Base-by-base conservation (phyloP, 2,113 vertebrate genomes). In the Dicentrarchus labrax region DNA sequence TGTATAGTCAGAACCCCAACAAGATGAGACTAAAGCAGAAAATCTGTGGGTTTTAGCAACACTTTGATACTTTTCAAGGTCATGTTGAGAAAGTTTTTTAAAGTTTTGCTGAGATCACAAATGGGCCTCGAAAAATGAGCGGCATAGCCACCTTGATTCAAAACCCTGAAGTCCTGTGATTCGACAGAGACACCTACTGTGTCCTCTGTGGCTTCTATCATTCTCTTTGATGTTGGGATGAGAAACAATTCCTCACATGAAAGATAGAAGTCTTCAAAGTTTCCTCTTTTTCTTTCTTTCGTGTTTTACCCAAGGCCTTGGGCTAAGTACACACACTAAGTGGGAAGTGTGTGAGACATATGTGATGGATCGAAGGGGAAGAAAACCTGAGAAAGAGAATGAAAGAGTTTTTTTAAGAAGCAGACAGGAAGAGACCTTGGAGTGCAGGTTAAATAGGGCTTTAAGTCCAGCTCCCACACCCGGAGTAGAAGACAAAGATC, bases 161-260 rank as follows among this genome's bases (percentile, higher is more conserved):
- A 76, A 86, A 85, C 70, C 81, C 77, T 15, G 21, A 88, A 73
- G 88, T 88, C 82, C 72, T 85, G 22, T 85, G 81, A 86, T 85
- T 89, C 60, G 45, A 76, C 82, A 51, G 85, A 90, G 91, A 76
- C 76, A 30, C 74, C 84, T 51, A 65, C 53, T 19, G 30, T 50
- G 84, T 92, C 91, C 82, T 93, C 89, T 83, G 82, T 80, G 72
- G 80, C 72, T 78, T 72, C 82, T 74, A 80, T 47, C 47, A 59
- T 62, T 86, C 61, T 59, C 87, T 95, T 94, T 95, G 92, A 95
- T 92, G 92, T 94, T 11, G n/a, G 80, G 81, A 91, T 88, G 92
- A 95, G 93, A 94, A 95, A 95, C 94, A 93, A 86, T 89, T 93
- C 93, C 89, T 78, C 47, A 90, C 76, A 86, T 94, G 89, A 93